Evolutionary conservation across 2,888 invertebrate species (phyloP), one percentile per base, ranked within the genome.

Genomic region (Desoria tigrina): DNA sequence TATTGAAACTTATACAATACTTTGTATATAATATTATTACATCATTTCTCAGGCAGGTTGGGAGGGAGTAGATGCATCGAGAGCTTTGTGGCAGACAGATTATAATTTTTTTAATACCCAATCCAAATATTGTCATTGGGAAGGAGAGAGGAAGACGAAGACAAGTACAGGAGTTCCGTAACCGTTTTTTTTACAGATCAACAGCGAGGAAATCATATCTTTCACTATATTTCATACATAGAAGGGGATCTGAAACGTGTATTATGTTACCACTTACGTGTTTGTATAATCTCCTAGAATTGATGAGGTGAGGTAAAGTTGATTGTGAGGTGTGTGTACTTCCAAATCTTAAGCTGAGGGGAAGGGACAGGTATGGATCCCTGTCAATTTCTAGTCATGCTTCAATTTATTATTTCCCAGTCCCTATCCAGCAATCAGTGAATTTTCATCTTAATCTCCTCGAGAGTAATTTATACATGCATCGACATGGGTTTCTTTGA

Each of bases 71-170:
- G 3, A 18, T 14, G 21, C 55, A 49, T 28, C 21, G 51, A 59
- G 61, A 61, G 23, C 53, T 58, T 65, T 68, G 68, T 67, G 66
- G 60, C 42, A 65, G 64, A 27, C 53, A 70, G 58, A 63, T 67
- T 65, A 60, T 63, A 67, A 67, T 67, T 67, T 69, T 54, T 70
- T 54, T 70, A 70, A 70, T 70, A 67, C 65, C 54, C 63, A 65
- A 70, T 51, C 57, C 67, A 70, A 70, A 70, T 70, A 70, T 67
- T 68, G 67, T 67, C 65, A 70, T 61, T 70, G 63, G 58, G 32
- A 57, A 32, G 42, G 57, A 57, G 58, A 32, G 42, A 32, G 42
- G 57, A 57, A 57, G 42, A 24, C 14, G 51, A 45, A 51, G 51
- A 51, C 51, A 51, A 26, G 26, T 24, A 51, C 3, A 21, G 51